phyloP scores from a whole-genome alignment of 2,888 invertebrate genomes.

The Nemoura dubitans region DNA sequence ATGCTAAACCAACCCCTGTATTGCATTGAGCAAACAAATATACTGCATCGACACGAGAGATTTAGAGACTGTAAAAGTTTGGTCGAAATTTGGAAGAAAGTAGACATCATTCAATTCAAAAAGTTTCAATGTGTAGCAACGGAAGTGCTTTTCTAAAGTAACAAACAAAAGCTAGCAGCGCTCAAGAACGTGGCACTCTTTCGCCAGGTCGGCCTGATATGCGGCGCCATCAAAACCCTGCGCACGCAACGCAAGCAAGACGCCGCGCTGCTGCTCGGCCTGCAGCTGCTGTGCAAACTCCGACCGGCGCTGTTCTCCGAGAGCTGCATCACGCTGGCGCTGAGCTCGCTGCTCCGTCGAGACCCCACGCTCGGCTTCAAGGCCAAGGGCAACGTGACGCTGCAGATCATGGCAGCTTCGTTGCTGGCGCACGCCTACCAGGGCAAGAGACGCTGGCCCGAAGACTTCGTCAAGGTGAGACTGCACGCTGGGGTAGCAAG shows the following conservation, averaged over 20 bases:
- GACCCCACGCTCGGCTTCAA: conserved; percentile 77
- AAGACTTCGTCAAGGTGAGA: conserved; percentile 85
- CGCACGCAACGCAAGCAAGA: conserved; percentile 86
- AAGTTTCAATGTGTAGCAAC: no score
- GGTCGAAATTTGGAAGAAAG: no score
- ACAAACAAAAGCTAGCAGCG: no score
- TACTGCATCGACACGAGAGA: no score
- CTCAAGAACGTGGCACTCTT: background rate
- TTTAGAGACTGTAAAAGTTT: no score
- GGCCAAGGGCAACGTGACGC: conserved; percentile 80
- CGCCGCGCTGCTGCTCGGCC: conserved; percentile 76
- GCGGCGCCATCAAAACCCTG: conserved; percentile 85
- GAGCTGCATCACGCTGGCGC: conserved; percentile 78
- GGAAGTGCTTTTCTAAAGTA: no score
- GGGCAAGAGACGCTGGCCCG: conserved; percentile 90
- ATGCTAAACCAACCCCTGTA: no score
- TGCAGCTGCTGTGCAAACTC: conserved; percentile 83
- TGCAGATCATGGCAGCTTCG: conserved; percentile 85
- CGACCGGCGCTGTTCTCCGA: conserved; percentile 80
- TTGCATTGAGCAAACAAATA: no score
- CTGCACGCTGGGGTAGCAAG: no score
- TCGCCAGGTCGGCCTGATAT: conserved; percentile 74
- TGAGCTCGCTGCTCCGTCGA: conserved; percentile 82
- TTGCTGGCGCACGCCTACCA: conserved; percentile 82
- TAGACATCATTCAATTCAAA: no score